Percentiles rank a stretch among this genome's conserved stretches.
phyloP scores from a whole-genome alignment of 2,797 vertebrate species.

The Dicrostonyx torquatus region DNA sequence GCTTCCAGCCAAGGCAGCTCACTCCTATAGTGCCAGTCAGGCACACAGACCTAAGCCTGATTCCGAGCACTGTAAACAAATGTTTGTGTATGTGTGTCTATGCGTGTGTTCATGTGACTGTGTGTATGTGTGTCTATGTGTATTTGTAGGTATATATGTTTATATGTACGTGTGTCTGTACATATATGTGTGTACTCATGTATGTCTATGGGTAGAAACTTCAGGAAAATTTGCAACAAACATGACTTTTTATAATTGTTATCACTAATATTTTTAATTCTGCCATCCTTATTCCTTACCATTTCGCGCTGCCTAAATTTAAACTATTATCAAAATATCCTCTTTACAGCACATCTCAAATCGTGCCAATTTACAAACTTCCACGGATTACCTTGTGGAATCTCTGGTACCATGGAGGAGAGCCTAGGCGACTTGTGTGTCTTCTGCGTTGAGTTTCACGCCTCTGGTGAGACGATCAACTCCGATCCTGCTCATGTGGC shows the following conservation, averaged over 20 bases:
- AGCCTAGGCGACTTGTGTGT: neutral
- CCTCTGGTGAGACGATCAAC: neutral
- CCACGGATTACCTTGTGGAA: neutral
- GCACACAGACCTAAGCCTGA: neutral
- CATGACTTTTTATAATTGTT: neutral
- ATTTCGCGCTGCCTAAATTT: neutral
- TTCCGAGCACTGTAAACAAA: neutral
- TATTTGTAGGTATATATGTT: neutral
- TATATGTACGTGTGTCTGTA: neutral
- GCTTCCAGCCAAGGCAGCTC: neutral
- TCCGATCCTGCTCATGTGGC: neutral
- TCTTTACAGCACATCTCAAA: neutral
- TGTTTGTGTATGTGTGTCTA: neutral
- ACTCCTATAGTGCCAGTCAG: neutral
- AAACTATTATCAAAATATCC: conserved; percentile 14
- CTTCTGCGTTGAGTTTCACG: neutral
- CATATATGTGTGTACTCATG: neutral
- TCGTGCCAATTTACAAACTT: neutral
- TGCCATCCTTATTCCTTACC: neutral
- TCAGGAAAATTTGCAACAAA: neutral
- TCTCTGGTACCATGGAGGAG: neutral
- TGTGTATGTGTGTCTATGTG: neutral
- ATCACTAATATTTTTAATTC: neutral
- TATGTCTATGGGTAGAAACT: neutral
- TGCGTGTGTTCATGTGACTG: no score